These are phyloP conservation scores for Heloderma charlesbogerti DNA, from an alignment of 2,113 vertebrate species.

Conservation along the genomic window DNA sequence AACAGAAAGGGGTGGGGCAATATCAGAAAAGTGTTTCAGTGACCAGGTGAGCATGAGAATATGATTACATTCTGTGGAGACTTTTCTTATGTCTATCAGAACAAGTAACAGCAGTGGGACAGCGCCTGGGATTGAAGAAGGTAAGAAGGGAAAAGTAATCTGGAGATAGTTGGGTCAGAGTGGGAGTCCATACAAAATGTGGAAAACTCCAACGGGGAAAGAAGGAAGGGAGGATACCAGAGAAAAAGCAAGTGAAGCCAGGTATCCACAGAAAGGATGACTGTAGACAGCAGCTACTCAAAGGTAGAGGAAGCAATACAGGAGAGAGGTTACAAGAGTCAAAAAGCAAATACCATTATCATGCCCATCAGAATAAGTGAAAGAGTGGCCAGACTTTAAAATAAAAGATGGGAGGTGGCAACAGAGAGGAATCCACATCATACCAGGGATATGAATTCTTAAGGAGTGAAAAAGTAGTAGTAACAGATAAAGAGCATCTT, in stretches of 20 bases:
- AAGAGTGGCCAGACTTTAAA: neutral
- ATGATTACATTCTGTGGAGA: neutral
- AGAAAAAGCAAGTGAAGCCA: neutral
- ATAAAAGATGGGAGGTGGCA: neutral
- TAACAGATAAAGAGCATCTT: neutral
- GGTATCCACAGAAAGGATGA: neutral
- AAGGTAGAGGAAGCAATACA: neutral
- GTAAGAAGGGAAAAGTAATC: neutral
- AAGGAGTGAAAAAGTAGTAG: neutral
- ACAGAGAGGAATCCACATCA: neutral
- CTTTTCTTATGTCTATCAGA: neutral
- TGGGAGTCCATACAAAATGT: neutral
- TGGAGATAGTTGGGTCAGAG: neutral
- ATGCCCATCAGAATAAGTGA: neutral
- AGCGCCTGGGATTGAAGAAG: neutral
- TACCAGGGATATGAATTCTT: neutral
- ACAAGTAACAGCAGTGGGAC: neutral
- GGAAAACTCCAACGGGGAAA: neutral
- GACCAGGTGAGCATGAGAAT: neutral
- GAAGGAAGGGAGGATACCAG: neutral
- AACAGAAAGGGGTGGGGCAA: no score
- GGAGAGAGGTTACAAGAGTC: neutral
- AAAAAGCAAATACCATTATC: neutral
- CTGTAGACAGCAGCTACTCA: neutral
- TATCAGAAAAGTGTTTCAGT: neutral